Conservation (phyloP, 2,888 invertebrate genomes). For the Ochlodes sylvanus region DNA sequence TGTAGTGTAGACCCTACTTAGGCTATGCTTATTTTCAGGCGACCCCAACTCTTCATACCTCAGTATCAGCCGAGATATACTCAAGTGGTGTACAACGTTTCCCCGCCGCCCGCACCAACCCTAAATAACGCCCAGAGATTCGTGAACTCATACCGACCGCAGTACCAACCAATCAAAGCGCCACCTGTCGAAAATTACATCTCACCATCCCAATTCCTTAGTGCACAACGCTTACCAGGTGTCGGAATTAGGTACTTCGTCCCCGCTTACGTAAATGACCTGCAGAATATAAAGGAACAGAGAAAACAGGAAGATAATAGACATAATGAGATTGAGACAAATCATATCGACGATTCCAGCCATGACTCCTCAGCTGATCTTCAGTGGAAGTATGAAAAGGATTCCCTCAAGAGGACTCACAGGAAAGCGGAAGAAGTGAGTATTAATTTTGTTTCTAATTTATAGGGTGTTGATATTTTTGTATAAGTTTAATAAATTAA, state of each 20-base stretch:
- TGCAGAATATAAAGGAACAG: slow-evolving; percentile 51
- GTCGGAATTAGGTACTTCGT: slow-evolving; percentile 73
- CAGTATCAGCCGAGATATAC: slow-evolving; percentile 76
- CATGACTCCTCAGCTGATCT: slow-evolving; percentile 63
- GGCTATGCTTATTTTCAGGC: slow-evolving; percentile 56
- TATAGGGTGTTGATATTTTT: neutral
- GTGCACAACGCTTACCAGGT: slow-evolving; percentile 73
- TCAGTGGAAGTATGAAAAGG: slow-evolving; percentile 76
- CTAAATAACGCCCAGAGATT: slow-evolving; percentile 73
- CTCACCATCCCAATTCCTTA: slow-evolving; percentile 63
- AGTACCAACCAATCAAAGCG: slow-evolving; percentile 54
- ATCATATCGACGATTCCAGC: slow-evolving; percentile 56
- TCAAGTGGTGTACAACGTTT: slow-evolving; percentile 61
- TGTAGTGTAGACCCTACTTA: slow-evolving; percentile 31
- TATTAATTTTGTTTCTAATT: neutral
- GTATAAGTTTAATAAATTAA: neutral
- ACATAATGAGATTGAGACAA: slow-evolving; percentile 67
- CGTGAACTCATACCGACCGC: slow-evolving; percentile 71
- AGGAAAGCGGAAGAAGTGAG: slow-evolving; percentile 63
- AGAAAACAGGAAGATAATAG: slow-evolving; percentile 67
- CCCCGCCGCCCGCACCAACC: slow-evolving; percentile 52
- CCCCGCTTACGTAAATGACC: slow-evolving; percentile 59
- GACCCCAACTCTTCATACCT: slow-evolving; percentile 72
- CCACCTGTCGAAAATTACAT: slow-evolving; percentile 57
- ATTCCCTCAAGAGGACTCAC: slow-evolving; percentile 59